Percentiles rank a stretch among this genome's conserved stretches.
phyloP scores from a whole-genome alignment of 2,797 vertebrate species.

The Acrocephalus scirpaceus region DNA sequence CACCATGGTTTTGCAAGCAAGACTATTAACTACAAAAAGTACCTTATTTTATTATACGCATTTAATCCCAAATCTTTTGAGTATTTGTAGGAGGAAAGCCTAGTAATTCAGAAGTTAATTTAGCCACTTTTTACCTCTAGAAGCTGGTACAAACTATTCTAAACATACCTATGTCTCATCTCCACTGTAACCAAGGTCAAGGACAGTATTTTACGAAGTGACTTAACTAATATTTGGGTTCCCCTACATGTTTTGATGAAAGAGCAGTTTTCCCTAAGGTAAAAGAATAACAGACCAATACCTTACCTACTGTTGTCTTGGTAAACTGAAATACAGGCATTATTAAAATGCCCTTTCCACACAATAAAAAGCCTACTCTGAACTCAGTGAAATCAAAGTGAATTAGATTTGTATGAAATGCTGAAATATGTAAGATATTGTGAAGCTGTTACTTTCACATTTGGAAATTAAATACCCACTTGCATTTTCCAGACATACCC shows the following conservation, averaged over 20 bases:
- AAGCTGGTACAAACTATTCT: background rate
- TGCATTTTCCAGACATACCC: background rate
- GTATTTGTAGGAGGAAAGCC: background rate
- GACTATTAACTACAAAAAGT: background rate
- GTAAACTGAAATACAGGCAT: background rate
- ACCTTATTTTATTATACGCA: background rate
- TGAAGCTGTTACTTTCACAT: background rate
- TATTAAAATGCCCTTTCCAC: background rate
- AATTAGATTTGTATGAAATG: background rate
- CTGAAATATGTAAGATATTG: background rate
- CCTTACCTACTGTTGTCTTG: background rate
- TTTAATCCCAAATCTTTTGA: background rate
- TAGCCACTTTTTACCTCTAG: background rate
- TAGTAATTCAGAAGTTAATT: background rate
- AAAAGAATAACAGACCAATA: background rate
- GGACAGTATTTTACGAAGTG: background rate
- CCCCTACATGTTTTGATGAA: background rate
- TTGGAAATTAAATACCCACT: background rate
- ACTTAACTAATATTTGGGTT: background rate
- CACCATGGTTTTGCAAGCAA: background rate
- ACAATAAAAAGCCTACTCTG: background rate
- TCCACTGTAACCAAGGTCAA: background rate
- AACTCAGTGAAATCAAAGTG: background rate
- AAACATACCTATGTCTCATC: background rate
- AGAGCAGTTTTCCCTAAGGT: background rate